Evolutionary conservation across 2,797 vertebrate species (phyloP), one percentile per base, ranked within the genome.

Genomic region (Sebastes ruberrimus): DNA sequence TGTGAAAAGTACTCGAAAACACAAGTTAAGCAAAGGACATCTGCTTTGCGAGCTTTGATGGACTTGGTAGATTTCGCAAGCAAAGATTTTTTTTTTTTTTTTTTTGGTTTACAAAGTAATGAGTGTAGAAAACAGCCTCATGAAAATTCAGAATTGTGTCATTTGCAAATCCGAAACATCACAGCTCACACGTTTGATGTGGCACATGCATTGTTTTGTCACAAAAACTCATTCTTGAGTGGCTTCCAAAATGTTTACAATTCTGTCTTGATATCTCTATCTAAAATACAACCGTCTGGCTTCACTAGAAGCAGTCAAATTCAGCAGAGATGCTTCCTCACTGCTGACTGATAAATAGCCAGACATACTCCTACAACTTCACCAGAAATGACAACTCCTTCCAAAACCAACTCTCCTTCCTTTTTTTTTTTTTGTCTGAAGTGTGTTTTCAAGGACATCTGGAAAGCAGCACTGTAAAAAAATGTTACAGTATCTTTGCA

Each of bases 371-470:
- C 46, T 20, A 49, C 52, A 74, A 80, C 69, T 77, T 69, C 63
- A 65, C 52, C 65, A 76, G 76, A 84, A 81, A 83, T 76, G 84
- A 87, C 80, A 81, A 66, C 53, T 87, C 75, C 49, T 76, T 87
- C 87, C 77, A 87, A 88, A 89, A 84, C 53, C 77, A 84, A 85
- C 82, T 86, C 65, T 76, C 30, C 62, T 55, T 33, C 61, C 18
- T 28, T 38, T 64, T 64, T 52, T 46, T 68, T 42, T 57, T 49
- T 42, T 33, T 16, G 68, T 85, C 71, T 87, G 81, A 81, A 87
- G 84, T 75, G 69, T 80, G 56, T 92, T 92, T 87, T 86, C 88
- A 88, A 93, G 91, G 90, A 93, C 91, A 93, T 93, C 89, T 89
- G 88, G 89, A 91, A 82, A 81, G 74, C 74, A 64, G 83, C 66